Evolutionary conservation across 2,888 invertebrate genomes (phyloP), one percentile per base, ranked within the genome.

Genomic region (Apantesis nais): DNA sequence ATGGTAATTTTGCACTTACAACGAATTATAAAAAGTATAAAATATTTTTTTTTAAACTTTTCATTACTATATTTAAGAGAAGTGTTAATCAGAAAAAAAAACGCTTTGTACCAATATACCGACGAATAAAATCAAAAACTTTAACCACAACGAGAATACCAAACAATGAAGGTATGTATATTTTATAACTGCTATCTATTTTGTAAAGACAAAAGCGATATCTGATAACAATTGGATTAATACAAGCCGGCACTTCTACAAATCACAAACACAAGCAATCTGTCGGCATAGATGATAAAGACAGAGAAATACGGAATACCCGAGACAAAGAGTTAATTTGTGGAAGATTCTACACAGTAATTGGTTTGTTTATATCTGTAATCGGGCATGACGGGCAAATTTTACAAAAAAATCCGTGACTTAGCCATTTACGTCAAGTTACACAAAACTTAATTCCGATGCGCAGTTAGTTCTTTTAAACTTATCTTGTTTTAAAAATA

Each of bases 81-180:
- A n/a, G n/a, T 52, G 19, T 7, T 48, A 7, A 48, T 22, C 19
- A 4, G 19, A 48, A 48, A 7, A 48, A 22, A 85, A 83, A 82
- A 83, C 78, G 72, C 78, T 64, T 78, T 83, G 83, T 86, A 91
- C 90, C 90, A 90, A 91, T 90, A 89, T 89, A 87, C 88, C 90
- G 92, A 80, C 84, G 83, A 87, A 85, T 83, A 84, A 87, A 89
- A 88, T 91, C 90, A 92, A 93, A 92, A 93, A 93, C 93, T 93
- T 93, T 92, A 94, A 93, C 91, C 89, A 90, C 84, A 90, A 88
- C 86, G 83, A 83, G 81, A 81, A 84, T 79, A 74, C 83, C 84
- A 84, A 87, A 87, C 85, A 80, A 80, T 78, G 81, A 77, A 7
- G 16, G 44, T 44, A 79, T 81, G 14, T 55, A 25, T 81, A 83